A percentile compares a stretch with the other conserved stretches of the same genome.
These are phyloP conservation scores for Crypturellus undulatus DNA, from an alignment of 2,113 vertebrate species.

Conservation along the genomic window DNA sequence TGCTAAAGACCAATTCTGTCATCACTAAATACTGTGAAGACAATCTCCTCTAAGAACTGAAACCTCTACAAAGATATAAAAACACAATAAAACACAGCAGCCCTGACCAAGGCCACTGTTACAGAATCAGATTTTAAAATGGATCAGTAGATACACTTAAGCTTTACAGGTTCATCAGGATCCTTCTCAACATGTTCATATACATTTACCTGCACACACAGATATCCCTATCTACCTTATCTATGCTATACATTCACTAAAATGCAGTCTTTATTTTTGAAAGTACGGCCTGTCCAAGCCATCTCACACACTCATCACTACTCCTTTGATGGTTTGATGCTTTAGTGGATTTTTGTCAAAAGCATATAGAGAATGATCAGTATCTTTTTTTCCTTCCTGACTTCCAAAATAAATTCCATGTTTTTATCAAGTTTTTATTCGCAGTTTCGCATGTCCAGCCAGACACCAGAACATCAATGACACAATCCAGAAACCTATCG, in stretches of 20 bases:
- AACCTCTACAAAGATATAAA: not conserved
- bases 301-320: not conserved
- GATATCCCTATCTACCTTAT: not conserved
- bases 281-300: not conserved
- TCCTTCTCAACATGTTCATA: not conserved
- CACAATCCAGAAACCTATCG: not conserved
- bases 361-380: fast-evolving
- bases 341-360: not conserved
- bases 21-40: not conserved
- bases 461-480: not conserved
- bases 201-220: not conserved
- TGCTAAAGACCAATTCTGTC: not conserved
- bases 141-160: not conserved
- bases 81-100: not conserved
- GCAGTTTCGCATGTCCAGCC: not conserved
- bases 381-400: not conserved
- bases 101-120: not conserved
- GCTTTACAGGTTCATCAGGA: not conserved
- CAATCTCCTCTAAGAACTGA: not conserved
- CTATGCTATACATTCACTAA: not conserved
- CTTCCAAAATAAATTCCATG: not conserved
- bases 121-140: not conserved
- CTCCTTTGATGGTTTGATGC: not conserved
- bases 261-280: not conserved
- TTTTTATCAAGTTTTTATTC: not conserved